These are phyloP conservation scores for Bufo gargarizans DNA, from an alignment of 2,113 vertebrate species.

Conservation along the genomic window DNA sequence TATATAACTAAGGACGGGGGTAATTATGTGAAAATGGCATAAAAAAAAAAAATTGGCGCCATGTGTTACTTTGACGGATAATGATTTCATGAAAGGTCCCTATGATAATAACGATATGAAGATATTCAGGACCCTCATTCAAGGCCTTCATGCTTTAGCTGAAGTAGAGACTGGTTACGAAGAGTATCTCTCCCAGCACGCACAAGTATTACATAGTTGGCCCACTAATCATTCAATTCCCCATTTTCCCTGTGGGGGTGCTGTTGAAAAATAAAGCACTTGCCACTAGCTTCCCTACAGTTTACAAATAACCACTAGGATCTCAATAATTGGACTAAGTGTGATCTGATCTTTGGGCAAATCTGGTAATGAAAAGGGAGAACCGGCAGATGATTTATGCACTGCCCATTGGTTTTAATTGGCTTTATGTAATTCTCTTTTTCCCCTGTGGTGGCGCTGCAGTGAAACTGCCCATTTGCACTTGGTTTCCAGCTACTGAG, in stretches of 20 bases:
- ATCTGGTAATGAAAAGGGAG: too few relatives aligned
- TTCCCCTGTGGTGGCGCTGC: background rate
- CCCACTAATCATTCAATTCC: background rate
- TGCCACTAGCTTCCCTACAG: too few relatives aligned
- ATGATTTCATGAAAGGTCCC: background rate
- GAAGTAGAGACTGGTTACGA: background rate
- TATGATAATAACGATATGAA: too few relatives aligned
- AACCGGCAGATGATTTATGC: too few relatives aligned
- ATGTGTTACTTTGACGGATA: background rate
- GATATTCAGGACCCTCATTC: background rate
- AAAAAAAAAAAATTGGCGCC: background rate
- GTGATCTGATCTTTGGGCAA: too few relatives aligned
- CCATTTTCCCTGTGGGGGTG: background rate
- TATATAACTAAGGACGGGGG: background rate
- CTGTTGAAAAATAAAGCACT: background rate
- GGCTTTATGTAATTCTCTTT: background rate
- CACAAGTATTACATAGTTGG: background rate
- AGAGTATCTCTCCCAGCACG: background rate
- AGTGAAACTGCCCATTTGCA: background rate
- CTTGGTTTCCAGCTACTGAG: too few relatives aligned
- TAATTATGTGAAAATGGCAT: slow-evolving; percentile 5
- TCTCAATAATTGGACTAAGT: too few relatives aligned
- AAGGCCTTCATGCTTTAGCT: background rate
- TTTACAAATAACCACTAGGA: too few relatives aligned
- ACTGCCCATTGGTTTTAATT: background rate